Evolutionary conservation across 2,797 vertebrate genomes (phyloP), one percentile per base, ranked within the genome.

Genomic region (Mormyrops boulengeri): DNA sequence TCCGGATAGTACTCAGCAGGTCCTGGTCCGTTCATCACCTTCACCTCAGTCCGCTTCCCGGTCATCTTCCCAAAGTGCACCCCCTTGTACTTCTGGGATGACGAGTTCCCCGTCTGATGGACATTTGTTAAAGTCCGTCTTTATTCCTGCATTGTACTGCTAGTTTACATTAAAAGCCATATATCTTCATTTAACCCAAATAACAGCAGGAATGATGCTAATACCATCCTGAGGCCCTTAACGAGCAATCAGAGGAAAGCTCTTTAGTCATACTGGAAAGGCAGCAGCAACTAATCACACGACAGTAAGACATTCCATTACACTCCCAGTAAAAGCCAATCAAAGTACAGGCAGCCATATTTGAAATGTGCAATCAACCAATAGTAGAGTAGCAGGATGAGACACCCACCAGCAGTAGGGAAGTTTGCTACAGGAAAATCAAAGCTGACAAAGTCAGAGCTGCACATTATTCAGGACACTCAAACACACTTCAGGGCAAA

Each of bases 21-120:
- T 88, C 94, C 95, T 7, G 95, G 95, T 87, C 93, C 92, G 0
- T 92, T 92, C 1, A 89, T 84, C 86, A 92, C 85, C 38, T 47
- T 93, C 90, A 88, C 53, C 77, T 92, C 89, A 2, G 22, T 85
- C 90, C 95, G 93, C 89, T 88, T 93, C 88, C 91, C 95, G 1
- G 94, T 95, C 94, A 92, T 93, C 89, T 93, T 94, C 80, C 94
- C 94, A 91, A 96, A 96, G 89, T 95, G 94, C 88, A 95, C 91
- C 1, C 96, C 95, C 94, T 95, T 95, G 91, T 95, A 96, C 90
- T 93, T 95, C 62, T 93, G 92, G 1, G 89, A 87, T 66, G 93
- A 92, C 38, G 66, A 92, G 73, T 9, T 85, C 85, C 93, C 93
- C 17, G 89, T 89, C 95, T 95, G 90, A 22, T n/a, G 86, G 22